Evolutionary conservation across 1,140 invertebrate genomes (phyloP).

Genomic region (Pseudomyrmex dendroicus): DNA sequence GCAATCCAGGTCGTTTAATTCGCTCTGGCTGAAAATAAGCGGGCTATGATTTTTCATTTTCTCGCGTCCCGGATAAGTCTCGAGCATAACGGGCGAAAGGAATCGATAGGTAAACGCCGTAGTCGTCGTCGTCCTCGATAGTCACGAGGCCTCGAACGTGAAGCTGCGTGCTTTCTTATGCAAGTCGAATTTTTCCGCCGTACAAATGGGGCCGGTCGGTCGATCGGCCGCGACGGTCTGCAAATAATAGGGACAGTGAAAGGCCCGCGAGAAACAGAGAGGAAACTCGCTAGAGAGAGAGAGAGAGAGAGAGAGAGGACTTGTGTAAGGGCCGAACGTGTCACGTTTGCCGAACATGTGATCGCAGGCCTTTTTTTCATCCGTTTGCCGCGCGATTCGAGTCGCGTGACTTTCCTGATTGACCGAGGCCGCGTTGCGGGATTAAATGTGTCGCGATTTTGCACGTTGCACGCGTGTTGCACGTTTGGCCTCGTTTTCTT

Average conservation of each 20-base stretch:
- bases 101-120: constrained; percentile 56
- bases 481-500: not conserved
- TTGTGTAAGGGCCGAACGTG: constrained; percentile 54
- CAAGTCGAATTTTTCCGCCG: constrained; percentile 67
- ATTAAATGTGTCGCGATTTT: constrained; percentile 5
- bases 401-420: constrained; percentile 1
- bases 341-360: constrained; percentile 76
- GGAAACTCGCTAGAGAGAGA: not conserved
- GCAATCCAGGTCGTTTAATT: not conserved
- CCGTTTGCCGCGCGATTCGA: constrained; percentile 58
- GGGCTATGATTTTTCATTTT: constrained; percentile 12
- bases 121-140: constrained; percentile 33
- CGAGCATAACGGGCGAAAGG: not conserved
- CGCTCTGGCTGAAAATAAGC: not conserved
- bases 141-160: constrained; percentile 78
- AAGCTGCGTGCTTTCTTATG: constrained; percentile 70
- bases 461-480: too few species aligned
- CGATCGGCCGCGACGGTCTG: constrained; percentile 20
- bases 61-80: not conserved
- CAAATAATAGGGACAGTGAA: constrained; percentile 74
- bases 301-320: too few species aligned
- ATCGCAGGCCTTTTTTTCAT: constrained; percentile 60
- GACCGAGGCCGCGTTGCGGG: constrained; percentile 59
- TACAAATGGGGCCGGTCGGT: constrained; percentile 55
- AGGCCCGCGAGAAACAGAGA: constrained; percentile 60